Base-by-base conservation (phyloP, 2,797 vertebrate species). In the Enoplosus armatus region DNA sequence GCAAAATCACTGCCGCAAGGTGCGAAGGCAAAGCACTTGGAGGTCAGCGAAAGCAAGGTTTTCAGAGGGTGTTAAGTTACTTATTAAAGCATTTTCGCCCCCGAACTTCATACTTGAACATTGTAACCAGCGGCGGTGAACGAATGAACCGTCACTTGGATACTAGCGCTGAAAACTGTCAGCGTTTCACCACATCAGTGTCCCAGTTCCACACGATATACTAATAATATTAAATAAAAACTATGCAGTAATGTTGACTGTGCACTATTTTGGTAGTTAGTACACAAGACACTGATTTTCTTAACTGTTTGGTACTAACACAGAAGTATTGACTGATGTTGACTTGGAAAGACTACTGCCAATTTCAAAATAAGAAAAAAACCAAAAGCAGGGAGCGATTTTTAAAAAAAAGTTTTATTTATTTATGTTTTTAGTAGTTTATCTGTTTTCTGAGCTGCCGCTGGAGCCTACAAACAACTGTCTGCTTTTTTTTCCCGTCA, bases 1-100 rank as follows among this genome's bases (percentile, higher is more conserved):
- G 45, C 51, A 58, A n/a, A 55, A 48, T 37, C 72, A 76, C 73
- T 72, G 79, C 72, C 64, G 1, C 39, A 39, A 69, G 33, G 22
- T 48, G 37, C 63, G 43, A 62, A n/a, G 16, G 69, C 26, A 27
- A 62, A 11, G 18, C 31, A 61, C 47, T n/a, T 31, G 24, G 20
- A 12, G 16, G 54, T 66, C 54, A 58, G 53, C 20, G 29, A 33
- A 24, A 58, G 24, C 14, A 51, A 63, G 5, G 11, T 47, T 33
- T 58, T 29, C 2, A 43, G 18, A 14, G 8, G 16, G 8, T 31
- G 16, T 53, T 45, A 29, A 41, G 4, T 74, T 55, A 15, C 47
- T 59, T 16, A 58, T 56, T 2, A 20, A 64, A 56, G 22, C 41
- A 43, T 62, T 67, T 48, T 20, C 63, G 41, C 48, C 2, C 18